Percentiles rank a stretch among this genome's conserved stretches.
These are phyloP conservation scores for Corvus moneduloides DNA, from an alignment of 2,113 vertebrate genomes.

Conservation along the genomic window DNA sequence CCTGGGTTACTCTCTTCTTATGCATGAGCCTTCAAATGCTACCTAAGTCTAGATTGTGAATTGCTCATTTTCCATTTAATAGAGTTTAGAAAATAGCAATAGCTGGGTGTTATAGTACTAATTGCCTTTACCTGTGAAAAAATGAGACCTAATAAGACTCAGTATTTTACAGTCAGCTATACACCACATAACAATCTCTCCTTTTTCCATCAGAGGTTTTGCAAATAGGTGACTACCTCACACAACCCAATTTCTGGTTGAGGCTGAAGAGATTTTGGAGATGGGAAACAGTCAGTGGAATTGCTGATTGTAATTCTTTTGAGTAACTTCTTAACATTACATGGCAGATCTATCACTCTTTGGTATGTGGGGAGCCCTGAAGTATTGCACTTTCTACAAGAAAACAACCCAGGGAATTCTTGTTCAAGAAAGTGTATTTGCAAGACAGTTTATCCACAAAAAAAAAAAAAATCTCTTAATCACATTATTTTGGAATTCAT, in stretches of 20 bases:
- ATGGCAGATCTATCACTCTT: not conserved
- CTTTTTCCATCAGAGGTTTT: not conserved
- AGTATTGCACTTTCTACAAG: not conserved
- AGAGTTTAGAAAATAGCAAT: not conserved
- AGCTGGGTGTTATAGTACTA: not conserved
- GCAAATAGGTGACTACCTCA: not conserved
- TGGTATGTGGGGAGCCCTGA: not conserved
- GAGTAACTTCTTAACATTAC: not conserved
- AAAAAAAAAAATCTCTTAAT: not conserved
- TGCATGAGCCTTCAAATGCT: not conserved
- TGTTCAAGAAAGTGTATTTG: not conserved
- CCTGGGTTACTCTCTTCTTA: not conserved
- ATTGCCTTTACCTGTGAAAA: not conserved
- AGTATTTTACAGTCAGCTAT: not conserved
- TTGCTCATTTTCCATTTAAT: not conserved
- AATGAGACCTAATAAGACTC: fast-evolving
- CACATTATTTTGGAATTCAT: not conserved
- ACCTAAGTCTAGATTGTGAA: not conserved
- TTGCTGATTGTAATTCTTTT: not conserved
- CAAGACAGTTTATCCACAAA: not conserved
- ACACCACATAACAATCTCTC: not conserved
- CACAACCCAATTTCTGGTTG: not conserved
- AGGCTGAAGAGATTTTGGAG: not conserved
- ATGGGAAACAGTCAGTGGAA: not conserved
- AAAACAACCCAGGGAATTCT: not conserved